A percentile compares a stretch with the other conserved stretches of the same genome.
These are phyloP conservation scores for Lapara coniferarum DNA, from an alignment of 2,888 invertebrate genomes.

Conservation along the genomic window DNA sequence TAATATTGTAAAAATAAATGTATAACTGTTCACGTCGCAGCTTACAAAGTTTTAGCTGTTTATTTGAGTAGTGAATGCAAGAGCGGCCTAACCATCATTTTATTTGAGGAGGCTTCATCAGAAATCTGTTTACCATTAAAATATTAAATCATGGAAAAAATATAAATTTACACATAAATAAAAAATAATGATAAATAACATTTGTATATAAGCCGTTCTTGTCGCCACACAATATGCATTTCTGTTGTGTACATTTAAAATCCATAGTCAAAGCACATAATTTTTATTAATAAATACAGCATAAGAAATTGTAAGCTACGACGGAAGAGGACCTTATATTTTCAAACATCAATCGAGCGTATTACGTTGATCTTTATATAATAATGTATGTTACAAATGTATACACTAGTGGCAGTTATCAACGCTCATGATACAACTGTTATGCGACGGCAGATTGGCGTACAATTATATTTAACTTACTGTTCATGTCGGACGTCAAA, in stretches of 20 bases:
- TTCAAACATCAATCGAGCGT: constrained; percentile 60
- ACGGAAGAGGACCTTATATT: constrained; percentile 25
- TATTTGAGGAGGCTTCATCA: too few species aligned
- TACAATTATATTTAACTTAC: constrained; percentile 48
- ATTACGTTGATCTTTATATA: constrained; percentile 61
- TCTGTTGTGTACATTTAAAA: too few species aligned
- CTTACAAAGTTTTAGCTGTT: neutral
- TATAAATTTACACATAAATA: too few species aligned
- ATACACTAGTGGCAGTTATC: constrained; percentile 80
- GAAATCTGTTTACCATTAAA: too few species aligned
- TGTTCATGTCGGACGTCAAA: constrained; percentile 57
- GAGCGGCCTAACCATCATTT: too few species aligned
- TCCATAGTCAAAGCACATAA: too few species aligned
- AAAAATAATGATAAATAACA: too few species aligned
- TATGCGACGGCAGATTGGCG: constrained; percentile 53
- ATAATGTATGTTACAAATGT: constrained; percentile 71
- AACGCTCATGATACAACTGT: constrained; percentile 55
- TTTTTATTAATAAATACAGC: neutral
- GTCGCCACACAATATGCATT: too few species aligned
- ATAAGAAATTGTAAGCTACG: constrained; percentile 14
- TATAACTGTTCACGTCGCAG: constrained; percentile 31
- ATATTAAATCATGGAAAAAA: too few species aligned
- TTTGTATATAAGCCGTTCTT: too few species aligned
- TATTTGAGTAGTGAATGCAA: neutral
- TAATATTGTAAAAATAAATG: constrained; percentile 64